phyloP scores from a whole-genome alignment of 2,797 vertebrate species.

The Pangasius mekongensis region DNA sequence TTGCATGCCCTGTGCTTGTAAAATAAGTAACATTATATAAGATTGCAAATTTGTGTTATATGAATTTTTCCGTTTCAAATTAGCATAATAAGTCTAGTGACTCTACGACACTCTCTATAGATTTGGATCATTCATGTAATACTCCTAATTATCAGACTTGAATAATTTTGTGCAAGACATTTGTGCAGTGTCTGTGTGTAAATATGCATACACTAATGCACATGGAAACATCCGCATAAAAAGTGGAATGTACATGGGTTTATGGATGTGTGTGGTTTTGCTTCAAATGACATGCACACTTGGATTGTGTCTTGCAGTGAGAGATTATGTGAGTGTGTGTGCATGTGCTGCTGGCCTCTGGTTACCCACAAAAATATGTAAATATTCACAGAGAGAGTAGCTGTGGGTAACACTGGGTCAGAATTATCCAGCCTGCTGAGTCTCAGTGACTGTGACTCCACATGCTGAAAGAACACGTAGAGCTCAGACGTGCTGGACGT shows the following conservation, averaged over 20 bases:
- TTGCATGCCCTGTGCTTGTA: background rate
- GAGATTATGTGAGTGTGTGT: conserved; percentile 20
- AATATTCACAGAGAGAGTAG: conserved; percentile 14
- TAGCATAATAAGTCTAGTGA: background rate
- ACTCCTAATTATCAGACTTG: background rate
- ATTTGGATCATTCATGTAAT: background rate
- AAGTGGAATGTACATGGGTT: conserved; percentile 18
- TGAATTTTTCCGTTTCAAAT: background rate
- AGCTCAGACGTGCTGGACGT: background rate
- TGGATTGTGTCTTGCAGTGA: conserved; percentile 31
- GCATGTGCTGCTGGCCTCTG: conserved; percentile 31
- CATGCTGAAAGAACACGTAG: conserved; percentile 63
- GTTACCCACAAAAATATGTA: conserved; percentile 38
- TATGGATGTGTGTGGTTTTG: conserved; percentile 38
- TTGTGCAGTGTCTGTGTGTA: background rate
- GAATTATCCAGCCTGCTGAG: conserved; percentile 73
- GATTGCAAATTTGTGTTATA: background rate
- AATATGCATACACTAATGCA: background rate
- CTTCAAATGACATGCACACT: conserved; percentile 32
- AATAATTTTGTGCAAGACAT: background rate
- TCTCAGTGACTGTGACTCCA: conserved; percentile 72
- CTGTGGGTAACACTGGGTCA: conserved; percentile 58
- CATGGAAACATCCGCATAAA: background rate
- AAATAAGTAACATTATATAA: background rate
- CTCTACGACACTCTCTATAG: background rate